Conservation (phyloP, 2,888 invertebrate species). For the Drosophila lutescens region DNA sequence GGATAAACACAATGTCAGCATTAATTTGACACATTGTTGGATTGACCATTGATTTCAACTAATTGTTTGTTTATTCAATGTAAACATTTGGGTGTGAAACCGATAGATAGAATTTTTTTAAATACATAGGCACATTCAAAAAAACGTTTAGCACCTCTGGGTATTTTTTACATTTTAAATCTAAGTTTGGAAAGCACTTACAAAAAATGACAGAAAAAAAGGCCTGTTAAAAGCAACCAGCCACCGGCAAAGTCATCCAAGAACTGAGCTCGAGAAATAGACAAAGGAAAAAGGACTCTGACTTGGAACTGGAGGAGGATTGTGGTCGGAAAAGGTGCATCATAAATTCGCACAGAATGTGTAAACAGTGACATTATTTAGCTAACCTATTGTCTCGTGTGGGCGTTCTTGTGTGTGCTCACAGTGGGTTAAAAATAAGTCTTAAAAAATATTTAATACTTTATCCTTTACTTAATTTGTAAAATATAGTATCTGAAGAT, state of each 20-base stretch:
- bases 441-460: too few relatives aligned
- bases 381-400: constrained; percentile 50
- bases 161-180: neutral
- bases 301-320: constrained; percentile 8
- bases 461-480: too few relatives aligned
- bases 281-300: neutral
- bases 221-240: constrained; percentile 11
- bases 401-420: neutral
- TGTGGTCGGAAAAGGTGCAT: constrained; percentile 12
- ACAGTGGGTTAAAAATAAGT: constrained; percentile 17
- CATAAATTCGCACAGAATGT: constrained; percentile 56
- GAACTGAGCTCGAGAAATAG: constrained; percentile 19
- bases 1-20: neutral
- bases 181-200: neutral
- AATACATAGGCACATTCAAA: neutral
- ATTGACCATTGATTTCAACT: neutral
- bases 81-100: neutral
- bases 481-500: too few relatives aligned
- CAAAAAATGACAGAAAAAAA: neutral
- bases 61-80: neutral
- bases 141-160: neutral
- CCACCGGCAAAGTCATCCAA: constrained; percentile 26
- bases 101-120: too few relatives aligned
- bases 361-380: constrained; percentile 72
- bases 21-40: constrained; percentile 5